phyloP scores from a whole-genome alignment of 2,888 invertebrate species.

The Emmelina monodactyla region DNA sequence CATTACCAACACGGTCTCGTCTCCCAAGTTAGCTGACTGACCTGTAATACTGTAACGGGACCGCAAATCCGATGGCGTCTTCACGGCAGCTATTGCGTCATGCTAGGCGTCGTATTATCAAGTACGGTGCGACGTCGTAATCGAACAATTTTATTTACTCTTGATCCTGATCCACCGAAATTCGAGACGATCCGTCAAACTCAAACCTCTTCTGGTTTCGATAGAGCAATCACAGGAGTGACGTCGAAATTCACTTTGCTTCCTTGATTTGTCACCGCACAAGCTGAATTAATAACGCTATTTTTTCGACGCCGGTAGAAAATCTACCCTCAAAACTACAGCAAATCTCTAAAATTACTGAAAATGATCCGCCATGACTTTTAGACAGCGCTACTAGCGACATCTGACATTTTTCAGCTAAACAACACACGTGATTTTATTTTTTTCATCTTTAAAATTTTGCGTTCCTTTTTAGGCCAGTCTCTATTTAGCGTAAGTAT shows the following conservation, averaged over 20 bases:
- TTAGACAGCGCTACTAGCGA: conserved; percentile 45
- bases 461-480: conserved; percentile 46
- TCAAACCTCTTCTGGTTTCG: conserved; percentile 32
- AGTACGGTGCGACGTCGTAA: conserved; percentile 39
- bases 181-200: conserved; percentile 48
- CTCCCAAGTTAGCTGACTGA: no score
- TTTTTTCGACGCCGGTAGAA: conserved; percentile 46
- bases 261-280: conserved; percentile 33
- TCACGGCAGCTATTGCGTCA: conserved; percentile 44
- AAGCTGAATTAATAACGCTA: conserved; percentile 32
- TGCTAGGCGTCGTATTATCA: conserved; percentile 35
- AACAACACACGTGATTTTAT: conserved; percentile 54
- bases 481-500: conserved; percentile 6
- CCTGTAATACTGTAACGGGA: conserved; percentile 35
- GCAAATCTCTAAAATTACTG: conserved; percentile 50
- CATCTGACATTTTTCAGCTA: conserved; percentile 42
- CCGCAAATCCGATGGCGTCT: conserved; percentile 31
- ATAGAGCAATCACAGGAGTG: not conserved
- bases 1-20: no score
- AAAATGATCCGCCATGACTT: conserved; percentile 63
- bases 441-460: conserved; percentile 39
- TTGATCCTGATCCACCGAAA: conserved; percentile 44
- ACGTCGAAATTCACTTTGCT: conserved; percentile 19
- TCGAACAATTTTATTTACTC: conserved; percentile 31
- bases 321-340: conserved; percentile 57